Conservation (phyloP, 2,888 invertebrate species). For the Cephus spinipes region DNA sequence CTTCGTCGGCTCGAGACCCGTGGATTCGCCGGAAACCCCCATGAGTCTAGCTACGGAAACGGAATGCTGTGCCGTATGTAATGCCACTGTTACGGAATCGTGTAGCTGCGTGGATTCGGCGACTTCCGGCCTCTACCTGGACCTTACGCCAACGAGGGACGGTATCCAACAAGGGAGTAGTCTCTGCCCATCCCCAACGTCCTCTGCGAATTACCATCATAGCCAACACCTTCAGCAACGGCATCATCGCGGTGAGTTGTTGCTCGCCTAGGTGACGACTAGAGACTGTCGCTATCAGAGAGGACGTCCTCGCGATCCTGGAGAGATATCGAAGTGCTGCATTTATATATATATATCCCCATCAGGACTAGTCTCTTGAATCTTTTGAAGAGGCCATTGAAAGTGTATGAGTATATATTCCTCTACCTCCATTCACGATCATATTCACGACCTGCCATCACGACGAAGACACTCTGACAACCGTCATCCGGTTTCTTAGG, state of each 20-base stretch:
- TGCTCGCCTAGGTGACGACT: slow-evolving; percentile 70
- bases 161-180: slow-evolving; percentile 39
- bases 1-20: slow-evolving; percentile 86
- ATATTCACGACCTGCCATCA: too few species aligned
- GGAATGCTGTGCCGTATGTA: slow-evolving; percentile 59
- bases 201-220: slow-evolving; percentile 39
- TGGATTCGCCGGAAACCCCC: slow-evolving; percentile 88
- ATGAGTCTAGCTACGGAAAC: slow-evolving; percentile 66
- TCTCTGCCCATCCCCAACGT: slow-evolving; percentile 53
- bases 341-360: too few species aligned
- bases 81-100: slow-evolving; percentile 46
- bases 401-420: too few species aligned
- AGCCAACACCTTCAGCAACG: slow-evolving; percentile 67
- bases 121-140: slow-evolving; percentile 45
- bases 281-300: slow-evolving; percentile 19
- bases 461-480: slow-evolving; percentile 3
- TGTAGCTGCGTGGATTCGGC: slow-evolving; percentile 56
- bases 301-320: too few species aligned
- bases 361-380: too few species aligned
- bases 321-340: too few species aligned
- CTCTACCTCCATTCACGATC: too few species aligned
- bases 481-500: slow-evolving; percentile 1
- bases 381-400: too few species aligned
- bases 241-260: slow-evolving; percentile 66
- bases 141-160: slow-evolving; percentile 54